A percentile compares a stretch with the other conserved stretches of the same genome.
Conservation (phyloP, 2,797 vertebrate species). For the Epinephelus malabaricus region DNA sequence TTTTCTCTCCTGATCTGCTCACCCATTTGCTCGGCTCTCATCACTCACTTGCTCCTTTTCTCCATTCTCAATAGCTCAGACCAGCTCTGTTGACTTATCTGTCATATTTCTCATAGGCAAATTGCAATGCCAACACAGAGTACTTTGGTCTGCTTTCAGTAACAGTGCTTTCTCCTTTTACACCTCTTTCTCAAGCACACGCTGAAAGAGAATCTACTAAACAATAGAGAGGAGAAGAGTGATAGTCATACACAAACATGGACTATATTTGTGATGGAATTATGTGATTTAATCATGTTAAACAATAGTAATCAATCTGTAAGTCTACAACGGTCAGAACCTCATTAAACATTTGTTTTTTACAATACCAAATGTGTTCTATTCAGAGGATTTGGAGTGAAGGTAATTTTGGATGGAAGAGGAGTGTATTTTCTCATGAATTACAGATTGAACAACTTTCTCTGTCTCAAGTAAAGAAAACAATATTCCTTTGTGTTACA, state of each 20-base stretch:
- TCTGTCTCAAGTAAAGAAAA: conserved; percentile 42
- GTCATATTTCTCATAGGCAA: too few relatives aligned
- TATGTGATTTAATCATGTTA: neutral
- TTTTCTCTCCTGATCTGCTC: neutral
- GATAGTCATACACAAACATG: neutral
- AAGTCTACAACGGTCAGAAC: neutral
- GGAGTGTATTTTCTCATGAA: conserved; percentile 33
- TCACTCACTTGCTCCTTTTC: neutral
- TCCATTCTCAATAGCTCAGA: neutral
- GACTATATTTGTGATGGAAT: neutral
- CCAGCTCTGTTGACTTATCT: too few relatives aligned
- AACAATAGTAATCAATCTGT: neutral
- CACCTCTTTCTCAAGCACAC: too few relatives aligned
- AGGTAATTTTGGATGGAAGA: neutral
- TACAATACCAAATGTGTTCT: neutral
- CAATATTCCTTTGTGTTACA: conserved; percentile 56
- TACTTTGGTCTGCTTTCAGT: too few relatives aligned
- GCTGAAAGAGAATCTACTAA: neutral
- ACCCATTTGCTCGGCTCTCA: conserved; percentile 2
- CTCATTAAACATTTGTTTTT: neutral
- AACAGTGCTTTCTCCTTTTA: too few relatives aligned
- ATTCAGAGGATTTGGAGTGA: conserved; percentile 17
- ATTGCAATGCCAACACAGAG: too few relatives aligned
- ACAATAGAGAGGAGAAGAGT: neutral
- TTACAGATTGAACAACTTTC: conserved; percentile 37